Evolutionary conservation across 2,797 vertebrate genomes (phyloP).

Genomic region (Sebastes glaucus): DNA sequence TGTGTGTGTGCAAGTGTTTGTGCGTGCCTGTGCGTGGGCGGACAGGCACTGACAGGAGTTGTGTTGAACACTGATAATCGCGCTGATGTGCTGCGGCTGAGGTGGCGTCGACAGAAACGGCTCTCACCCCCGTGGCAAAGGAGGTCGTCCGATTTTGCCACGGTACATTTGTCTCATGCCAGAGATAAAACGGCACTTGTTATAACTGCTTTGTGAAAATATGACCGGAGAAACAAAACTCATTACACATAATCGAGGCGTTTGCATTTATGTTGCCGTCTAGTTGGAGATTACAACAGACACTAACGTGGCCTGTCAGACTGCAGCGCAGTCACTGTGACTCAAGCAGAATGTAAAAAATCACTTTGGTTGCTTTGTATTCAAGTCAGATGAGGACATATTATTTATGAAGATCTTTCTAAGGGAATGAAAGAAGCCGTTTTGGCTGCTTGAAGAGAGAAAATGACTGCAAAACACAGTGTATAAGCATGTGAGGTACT

Average conservation of each 20-base stretch:
- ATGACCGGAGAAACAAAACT: constrained; percentile 1
- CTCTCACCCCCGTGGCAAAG: constrained; percentile 41
- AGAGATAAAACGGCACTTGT: constrained; percentile 33
- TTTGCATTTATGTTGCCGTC: constrained; percentile 7
- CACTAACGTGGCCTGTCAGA: neutral
- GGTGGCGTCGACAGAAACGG: constrained; percentile 39
- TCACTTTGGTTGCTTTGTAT: neutral
- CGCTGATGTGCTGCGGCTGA: constrained; percentile 53
- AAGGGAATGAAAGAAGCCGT: neutral
- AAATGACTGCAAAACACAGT: neutral
- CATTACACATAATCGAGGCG: constrained; percentile 2
- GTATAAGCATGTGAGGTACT: neutral
- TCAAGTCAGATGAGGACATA: neutral
- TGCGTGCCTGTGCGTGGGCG: constrained; percentile 42
- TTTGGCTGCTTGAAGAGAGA: neutral
- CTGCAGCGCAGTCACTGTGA: neutral
- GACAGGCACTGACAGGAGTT: constrained; percentile 68
- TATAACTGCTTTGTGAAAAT: constrained; percentile 21
- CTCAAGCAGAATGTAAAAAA: neutral
- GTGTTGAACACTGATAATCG: constrained; percentile 70
- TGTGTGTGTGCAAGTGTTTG: constrained; percentile 9
- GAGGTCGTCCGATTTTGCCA: constrained; percentile 36
- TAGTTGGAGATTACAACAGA: constrained; percentile 5
- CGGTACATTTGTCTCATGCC: constrained; percentile 38
- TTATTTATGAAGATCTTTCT: neutral